Base-by-base conservation (phyloP, 2,113 vertebrate genomes). In the Nipponia nippon region DNA sequence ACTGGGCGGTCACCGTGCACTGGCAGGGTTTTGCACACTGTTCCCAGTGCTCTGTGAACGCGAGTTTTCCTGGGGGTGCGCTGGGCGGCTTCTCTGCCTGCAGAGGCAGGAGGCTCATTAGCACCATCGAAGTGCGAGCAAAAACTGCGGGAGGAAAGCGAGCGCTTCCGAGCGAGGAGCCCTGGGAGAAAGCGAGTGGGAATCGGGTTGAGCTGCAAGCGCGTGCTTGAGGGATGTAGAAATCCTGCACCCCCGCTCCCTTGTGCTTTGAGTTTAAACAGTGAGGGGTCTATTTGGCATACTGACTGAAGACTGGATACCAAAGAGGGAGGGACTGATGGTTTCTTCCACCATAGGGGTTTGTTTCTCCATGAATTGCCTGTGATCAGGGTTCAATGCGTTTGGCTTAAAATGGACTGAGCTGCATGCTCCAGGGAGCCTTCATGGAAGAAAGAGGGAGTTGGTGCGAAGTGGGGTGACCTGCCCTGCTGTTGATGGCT, bases 1-100 rank as follows among this genome's bases (percentile, higher is more conserved):
- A 0, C 52, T 3, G 42, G 8, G 25, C 3, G 2, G 16, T 78
- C 38, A 5, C 18, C 0, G 0, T 0, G 29, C 6, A 62, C 36
- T 3, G 52, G 62, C 14, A 16, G 56, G 58, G 70, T 1, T 38
- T 58, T 44, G 16, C 34, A 9, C 1, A 0, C 4, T 3, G 1
- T 36, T 53, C 83, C 83, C 18, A 3, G 56, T 4, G 7, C 61
- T 44, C 83, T 11, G 34, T 0, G 1, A 42, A 4, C 2, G 5
- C 1, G 16, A 30, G 16, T 55, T 62, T n/a, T 65, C 38, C 93
- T 12, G 47, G 76, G 80, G 59, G 42, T 82, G 83, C 5, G 16
- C 56, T 49, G 52, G 4, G 83, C 34, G 25, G 40, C 47, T 50
- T 40, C 34, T 16, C 30, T 89, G 83, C 75, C 70, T 85, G 67